A percentile compares a stretch with the other conserved stretches of the same genome.
Evolutionary conservation across 1,140 invertebrate genomes (phyloP).

Genomic region (Venustaconcha ellipsiformis): DNA sequence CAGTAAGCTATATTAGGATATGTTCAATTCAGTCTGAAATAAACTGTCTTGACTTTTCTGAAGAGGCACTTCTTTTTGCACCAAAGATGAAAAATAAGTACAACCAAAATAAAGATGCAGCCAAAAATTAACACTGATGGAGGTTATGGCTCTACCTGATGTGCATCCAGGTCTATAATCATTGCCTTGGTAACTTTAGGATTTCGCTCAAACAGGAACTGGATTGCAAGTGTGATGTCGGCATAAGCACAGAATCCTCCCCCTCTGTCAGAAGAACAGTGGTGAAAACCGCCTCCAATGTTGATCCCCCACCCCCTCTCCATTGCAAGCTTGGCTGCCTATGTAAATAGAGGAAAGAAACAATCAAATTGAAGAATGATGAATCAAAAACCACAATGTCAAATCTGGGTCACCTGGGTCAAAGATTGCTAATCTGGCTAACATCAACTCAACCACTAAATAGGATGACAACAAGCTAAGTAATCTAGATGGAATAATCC

Average conservation of each 20-base stretch:
- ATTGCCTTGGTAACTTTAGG: constrained; percentile 23
- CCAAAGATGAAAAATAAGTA: too few relatives aligned
- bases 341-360: constrained; percentile 20
- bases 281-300: constrained; percentile 84
- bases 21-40: too few relatives aligned
- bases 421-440: not conserved
- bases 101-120: too few relatives aligned
- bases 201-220: constrained; percentile 21
- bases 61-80: too few relatives aligned
- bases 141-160: constrained; percentile 10
- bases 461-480: too few relatives aligned
- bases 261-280: constrained; percentile 79
- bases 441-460: too few relatives aligned
- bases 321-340: constrained; percentile 82
- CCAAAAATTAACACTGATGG: too few relatives aligned
- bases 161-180: constrained; percentile 35
- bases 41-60: too few relatives aligned
- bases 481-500: too few relatives aligned
- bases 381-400: too few relatives aligned
- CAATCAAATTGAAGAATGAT: not conserved
- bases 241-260: constrained; percentile 79
- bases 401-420: too few relatives aligned
- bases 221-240: constrained; percentile 25
- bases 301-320: constrained; percentile 89
- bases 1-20: too few relatives aligned